Evolutionary conservation across 2,113 vertebrate genomes (phyloP).

Genomic region (Podarcis muralis): DNA sequence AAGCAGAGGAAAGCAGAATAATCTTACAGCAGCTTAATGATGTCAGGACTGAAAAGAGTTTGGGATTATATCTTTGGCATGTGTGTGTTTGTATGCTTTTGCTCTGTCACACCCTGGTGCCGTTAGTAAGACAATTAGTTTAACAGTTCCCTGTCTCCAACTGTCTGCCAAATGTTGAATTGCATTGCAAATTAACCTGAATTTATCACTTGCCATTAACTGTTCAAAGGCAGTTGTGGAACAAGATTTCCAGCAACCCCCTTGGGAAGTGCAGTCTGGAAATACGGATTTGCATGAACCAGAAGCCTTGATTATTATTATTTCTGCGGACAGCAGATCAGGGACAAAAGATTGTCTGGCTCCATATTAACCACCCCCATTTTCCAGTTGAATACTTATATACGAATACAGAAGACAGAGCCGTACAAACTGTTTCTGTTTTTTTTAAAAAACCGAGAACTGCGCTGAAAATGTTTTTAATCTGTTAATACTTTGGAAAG

Average conservation of each 20-base stretch:
- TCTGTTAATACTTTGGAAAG: slow-evolving; percentile 58
- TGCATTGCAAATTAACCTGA: slow-evolving; percentile 67
- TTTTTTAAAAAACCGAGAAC: slow-evolving; percentile 9
- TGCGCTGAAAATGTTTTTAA: slow-evolving; percentile 55
- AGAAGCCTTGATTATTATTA: background rate
- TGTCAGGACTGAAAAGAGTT: slow-evolving; percentile 47
- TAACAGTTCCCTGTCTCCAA: slow-evolving; percentile 69
- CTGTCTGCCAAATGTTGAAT: slow-evolving; percentile 69
- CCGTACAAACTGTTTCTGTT: slow-evolving; percentile 46
- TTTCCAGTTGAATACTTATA: slow-evolving; percentile 7
- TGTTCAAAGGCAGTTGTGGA: slow-evolving; percentile 52
- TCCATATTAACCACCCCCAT: background rate
- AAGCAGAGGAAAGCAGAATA: slow-evolving; percentile 38
- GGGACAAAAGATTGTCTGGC: slow-evolving; percentile 12
- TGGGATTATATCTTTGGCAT: slow-evolving; percentile 47
- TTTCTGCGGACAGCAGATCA: background rate
- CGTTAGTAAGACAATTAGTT: slow-evolving; percentile 73
- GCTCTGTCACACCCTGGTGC: slow-evolving; percentile 64
- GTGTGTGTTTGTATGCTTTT: slow-evolving; percentile 58
- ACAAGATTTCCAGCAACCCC: slow-evolving; percentile 28
- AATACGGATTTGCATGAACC: background rate
- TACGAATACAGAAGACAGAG: slow-evolving; percentile 55
- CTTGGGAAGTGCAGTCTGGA: slow-evolving; percentile 5
- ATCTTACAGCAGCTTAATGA: slow-evolving; percentile 56
- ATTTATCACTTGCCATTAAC: slow-evolving; percentile 42